phyloP scores from a whole-genome alignment of 2,888 invertebrate species.

The Eucriotettix oculatus region DNA sequence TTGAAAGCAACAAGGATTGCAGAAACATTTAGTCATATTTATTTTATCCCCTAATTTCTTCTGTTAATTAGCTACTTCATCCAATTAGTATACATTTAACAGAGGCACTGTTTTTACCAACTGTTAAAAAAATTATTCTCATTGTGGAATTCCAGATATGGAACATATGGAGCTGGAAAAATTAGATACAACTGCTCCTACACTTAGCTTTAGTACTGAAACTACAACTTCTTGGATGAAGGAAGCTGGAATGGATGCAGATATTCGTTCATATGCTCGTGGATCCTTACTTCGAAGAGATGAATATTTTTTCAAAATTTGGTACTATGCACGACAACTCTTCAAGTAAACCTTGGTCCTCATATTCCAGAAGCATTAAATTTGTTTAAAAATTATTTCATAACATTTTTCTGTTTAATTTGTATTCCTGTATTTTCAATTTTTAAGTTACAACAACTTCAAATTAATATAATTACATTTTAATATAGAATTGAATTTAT shows the following conservation, averaged over 20 bases:
- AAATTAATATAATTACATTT: too few relatives aligned
- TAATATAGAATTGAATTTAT: too few relatives aligned
- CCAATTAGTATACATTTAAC: too few relatives aligned
- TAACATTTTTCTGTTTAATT: background rate
- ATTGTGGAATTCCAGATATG: constrained; percentile 24
- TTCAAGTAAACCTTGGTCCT: constrained; percentile 44
- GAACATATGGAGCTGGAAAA: constrained; percentile 47
- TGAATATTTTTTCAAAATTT: constrained; percentile 92
- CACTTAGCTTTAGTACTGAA: constrained; percentile 66
- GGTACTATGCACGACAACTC: constrained; percentile 70
- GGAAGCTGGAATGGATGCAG: constrained; percentile 87
- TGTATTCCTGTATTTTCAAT: too few relatives aligned
- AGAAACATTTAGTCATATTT: too few relatives aligned
- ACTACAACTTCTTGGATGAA: constrained; percentile 87
- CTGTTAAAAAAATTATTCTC: background rate
- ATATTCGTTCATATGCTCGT: constrained; percentile 78
- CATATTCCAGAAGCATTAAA: too few relatives aligned
- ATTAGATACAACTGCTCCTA: constrained; percentile 58
- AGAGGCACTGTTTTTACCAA: background rate
- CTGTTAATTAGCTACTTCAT: too few relatives aligned
- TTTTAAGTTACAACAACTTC: too few relatives aligned
- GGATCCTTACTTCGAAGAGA: constrained; percentile 68
- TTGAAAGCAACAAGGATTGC: too few relatives aligned
- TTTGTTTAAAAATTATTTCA: too few relatives aligned
- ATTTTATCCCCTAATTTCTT: background rate